Conservation (phyloP, 2,888 invertebrate genomes). For the Polietes domitor region DNA sequence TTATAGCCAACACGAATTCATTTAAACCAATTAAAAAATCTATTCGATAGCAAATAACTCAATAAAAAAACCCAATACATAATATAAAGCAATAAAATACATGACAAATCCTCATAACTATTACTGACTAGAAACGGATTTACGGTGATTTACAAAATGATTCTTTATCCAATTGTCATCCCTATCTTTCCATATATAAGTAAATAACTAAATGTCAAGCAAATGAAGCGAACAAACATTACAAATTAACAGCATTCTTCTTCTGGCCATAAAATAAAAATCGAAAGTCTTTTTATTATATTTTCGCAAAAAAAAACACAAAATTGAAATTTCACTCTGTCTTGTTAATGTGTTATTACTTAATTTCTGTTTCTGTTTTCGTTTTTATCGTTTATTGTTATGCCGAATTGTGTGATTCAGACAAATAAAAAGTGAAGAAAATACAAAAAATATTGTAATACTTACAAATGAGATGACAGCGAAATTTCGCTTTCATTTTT, state of each 20-base stretch:
- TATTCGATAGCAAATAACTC: too few species aligned
- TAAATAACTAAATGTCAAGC: too few species aligned
- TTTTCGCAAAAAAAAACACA: background rate
- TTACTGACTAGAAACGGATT: background rate
- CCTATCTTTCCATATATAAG: background rate
- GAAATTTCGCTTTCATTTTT: constrained; percentile 63
- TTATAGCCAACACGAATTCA: too few species aligned
- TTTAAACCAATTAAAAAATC: too few species aligned
- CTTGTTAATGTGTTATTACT: constrained; percentile 19
- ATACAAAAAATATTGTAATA: constrained; percentile 50
- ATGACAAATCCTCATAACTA: background rate
- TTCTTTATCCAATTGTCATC: background rate
- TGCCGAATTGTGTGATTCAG: constrained; percentile 7
- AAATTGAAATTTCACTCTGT: constrained; percentile 20
- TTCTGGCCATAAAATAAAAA: constrained; percentile 10
- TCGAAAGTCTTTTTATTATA: constrained; percentile 16
- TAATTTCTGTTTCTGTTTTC: constrained; percentile 18
- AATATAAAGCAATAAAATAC: background rate
- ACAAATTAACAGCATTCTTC: background rate
- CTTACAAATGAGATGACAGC: constrained; percentile 54
- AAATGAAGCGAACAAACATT: background rate
- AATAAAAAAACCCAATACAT: too few species aligned
- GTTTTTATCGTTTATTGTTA: constrained; percentile 7
- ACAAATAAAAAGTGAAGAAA: background rate
- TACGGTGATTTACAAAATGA: background rate